Percentiles rank a stretch among this genome's conserved stretches.
These are phyloP conservation scores for Onychomys leucogaster DNA, from an alignment of 2,797 vertebrate genomes.

Conservation along the genomic window DNA sequence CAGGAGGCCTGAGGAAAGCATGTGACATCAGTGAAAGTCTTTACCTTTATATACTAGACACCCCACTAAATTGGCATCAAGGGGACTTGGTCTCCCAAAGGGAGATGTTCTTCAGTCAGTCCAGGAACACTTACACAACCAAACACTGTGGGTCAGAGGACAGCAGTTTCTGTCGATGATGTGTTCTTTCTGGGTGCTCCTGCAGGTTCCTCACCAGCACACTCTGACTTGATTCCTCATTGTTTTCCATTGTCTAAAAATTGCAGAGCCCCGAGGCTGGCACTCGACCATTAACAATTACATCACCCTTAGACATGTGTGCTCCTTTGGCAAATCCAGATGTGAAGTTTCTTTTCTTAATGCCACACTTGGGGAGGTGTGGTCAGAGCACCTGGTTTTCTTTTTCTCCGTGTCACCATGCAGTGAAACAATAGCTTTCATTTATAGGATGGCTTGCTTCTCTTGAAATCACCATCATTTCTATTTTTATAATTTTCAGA, in stretches of 20 bases:
- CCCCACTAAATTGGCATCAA: neutral
- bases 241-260: neutral
- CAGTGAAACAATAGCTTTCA: neutral
- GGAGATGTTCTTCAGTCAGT: neutral
- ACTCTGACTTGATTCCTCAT: neutral
- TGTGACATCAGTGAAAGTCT: neutral
- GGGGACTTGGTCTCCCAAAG: neutral
- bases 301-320: neutral
- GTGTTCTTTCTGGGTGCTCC: neutral
- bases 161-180: neutral
- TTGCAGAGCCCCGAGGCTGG: neutral
- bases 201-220: accelerated
- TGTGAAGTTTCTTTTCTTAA: neutral
- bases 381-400: neutral
- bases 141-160: neutral
- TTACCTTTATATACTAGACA: neutral
- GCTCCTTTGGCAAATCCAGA: neutral
- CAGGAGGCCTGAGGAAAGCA: neutral
- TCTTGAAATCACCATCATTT: slow-evolving; percentile 33
- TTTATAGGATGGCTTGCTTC: neutral
- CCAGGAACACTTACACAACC: neutral
- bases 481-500: neutral
- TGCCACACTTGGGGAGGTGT: neutral
- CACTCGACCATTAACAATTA: neutral
- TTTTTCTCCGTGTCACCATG: neutral